Percentiles rank a stretch among this genome's conserved stretches.
Conservation (phyloP, 2,797 vertebrate genomes). For the Myiotriccus ornatus region DNA sequence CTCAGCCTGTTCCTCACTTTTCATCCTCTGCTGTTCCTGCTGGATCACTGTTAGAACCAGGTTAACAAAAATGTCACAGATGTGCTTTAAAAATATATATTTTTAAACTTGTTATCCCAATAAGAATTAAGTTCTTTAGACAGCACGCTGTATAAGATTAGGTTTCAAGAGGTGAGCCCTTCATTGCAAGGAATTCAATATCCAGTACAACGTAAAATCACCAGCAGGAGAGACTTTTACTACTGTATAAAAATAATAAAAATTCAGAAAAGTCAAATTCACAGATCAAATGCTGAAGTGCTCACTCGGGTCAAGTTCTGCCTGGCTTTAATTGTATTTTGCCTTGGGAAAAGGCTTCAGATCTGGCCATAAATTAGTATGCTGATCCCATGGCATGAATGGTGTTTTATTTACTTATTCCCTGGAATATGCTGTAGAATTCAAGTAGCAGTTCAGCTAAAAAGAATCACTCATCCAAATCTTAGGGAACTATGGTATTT, state of each 20-base stretch:
- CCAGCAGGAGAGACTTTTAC: constrained; percentile 23
- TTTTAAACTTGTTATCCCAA: constrained; percentile 52
- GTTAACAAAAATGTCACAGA: constrained; percentile 57
- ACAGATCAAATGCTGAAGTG: constrained; percentile 41
- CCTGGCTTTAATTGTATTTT: constrained; percentile 58
- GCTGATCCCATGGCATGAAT: neutral
- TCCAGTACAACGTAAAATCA: constrained; percentile 28
- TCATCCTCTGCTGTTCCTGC: constrained; percentile 28
- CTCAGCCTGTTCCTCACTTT: constrained; percentile 40
- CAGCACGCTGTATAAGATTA: neutral
- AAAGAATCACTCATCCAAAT: neutral
- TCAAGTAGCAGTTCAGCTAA: constrained; percentile 21
- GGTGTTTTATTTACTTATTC: constrained; percentile 64
- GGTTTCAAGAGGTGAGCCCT: constrained; percentile 53
- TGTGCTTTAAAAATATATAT: constrained; percentile 46
- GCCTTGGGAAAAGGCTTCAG: constrained; percentile 60
- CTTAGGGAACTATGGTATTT: neutral
- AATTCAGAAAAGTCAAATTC: constrained; percentile 47
- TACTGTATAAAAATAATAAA: constrained; percentile 31
- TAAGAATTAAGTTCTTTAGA: constrained; percentile 57
- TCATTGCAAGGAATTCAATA: constrained; percentile 40
- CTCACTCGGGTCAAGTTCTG: constrained; percentile 42
- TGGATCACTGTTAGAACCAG: constrained; percentile 22
- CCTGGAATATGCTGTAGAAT: constrained; percentile 35
- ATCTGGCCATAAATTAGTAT: constrained; percentile 47